Base-by-base conservation (phyloP, 2,797 vertebrate species). In the Staurois parvus region DNA sequence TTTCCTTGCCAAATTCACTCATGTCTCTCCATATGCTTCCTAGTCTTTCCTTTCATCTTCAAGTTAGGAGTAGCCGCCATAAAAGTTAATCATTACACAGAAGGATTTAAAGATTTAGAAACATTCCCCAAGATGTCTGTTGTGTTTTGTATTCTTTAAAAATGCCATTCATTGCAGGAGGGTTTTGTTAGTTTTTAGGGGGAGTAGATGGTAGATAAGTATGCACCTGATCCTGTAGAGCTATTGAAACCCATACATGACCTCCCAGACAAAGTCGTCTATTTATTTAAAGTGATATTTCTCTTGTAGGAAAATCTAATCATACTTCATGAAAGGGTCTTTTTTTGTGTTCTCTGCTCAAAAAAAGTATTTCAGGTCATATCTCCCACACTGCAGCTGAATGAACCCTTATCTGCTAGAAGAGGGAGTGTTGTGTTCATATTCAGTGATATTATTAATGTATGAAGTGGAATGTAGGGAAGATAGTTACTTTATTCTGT, bases 51-150 rank as follows among this genome's bases (percentile, higher is more conserved):
- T 87, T 84, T 87, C 81, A 87, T 83, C 81, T 83, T 79, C 29
- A 83, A 79, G 78, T 79, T 79, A 72, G 56, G 34, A 83, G 76
- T 79, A 84, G 76, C 40, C 32, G 9, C 81, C 59, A 79, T 84
- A 83, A 87, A 80, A 87, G 81, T 83, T 87, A 87, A 87, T 87
- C 69, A 87, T 87, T 87, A 79, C 75, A 83, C 15, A 42, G 28
- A 73, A 74, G 79, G 85, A 84, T 87, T 83, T 87, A 87, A 84
- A 83, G 76, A 75, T 74, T 84, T 83, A 42, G 75, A 75, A 75
- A 83, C 66, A 69, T 82, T 72, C 69, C 64, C 52, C 40, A n/a
- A 85, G 52, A 83, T 74, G 70, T 40, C 48, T 64, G n/a, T 76
- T 82, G 68, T 79, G 81, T 79, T 83, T 86, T 73, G 34, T 73